Percentiles rank a stretch among this genome's conserved stretches.
phyloP scores from a whole-genome alignment of 2,888 invertebrate species.

The Endomychus coccineus region DNA sequence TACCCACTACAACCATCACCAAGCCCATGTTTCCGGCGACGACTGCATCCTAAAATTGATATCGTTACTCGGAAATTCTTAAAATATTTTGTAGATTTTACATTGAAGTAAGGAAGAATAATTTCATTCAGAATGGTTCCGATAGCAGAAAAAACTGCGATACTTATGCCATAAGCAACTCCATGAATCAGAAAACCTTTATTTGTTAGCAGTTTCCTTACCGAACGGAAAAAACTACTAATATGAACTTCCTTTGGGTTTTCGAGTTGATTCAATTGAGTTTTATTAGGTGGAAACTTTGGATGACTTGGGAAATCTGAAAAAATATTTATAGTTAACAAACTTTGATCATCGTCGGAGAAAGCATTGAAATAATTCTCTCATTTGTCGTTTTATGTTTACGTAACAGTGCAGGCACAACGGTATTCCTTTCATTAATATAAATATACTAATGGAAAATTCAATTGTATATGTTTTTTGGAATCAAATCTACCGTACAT shows the following conservation, averaged over 20 bases:
- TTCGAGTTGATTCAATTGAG: conserved; percentile 49
- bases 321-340: too few relatives aligned
- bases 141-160: conserved; percentile 91
- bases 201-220: conserved; percentile 68
- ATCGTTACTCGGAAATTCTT: too few relatives aligned
- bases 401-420: too few relatives aligned
- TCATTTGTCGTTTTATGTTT: too few relatives aligned
- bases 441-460: too few relatives aligned
- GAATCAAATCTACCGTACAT: too few relatives aligned
- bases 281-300: conserved; percentile 48
- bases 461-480: too few relatives aligned
- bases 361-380: too few relatives aligned
- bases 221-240: conserved; percentile 55
- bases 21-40: conserved; percentile 86
- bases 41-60: conserved; percentile 11
- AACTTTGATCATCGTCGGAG: too few relatives aligned
- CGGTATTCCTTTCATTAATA: too few relatives aligned
- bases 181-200: conserved; percentile 71
- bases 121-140: conserved; percentile 88
- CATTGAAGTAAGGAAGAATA: conserved; percentile 71
- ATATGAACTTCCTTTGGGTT: conserved; percentile 45
- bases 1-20: conserved; percentile 84
- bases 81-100: too few relatives aligned
- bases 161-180: conserved; percentile 84
- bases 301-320: conserved; percentile 53